A percentile compares a stretch with the other conserved stretches of the same genome.
Evolutionary conservation across 2,888 invertebrate genomes (phyloP).

Genomic region (Oegoconia quadripuncta): DNA sequence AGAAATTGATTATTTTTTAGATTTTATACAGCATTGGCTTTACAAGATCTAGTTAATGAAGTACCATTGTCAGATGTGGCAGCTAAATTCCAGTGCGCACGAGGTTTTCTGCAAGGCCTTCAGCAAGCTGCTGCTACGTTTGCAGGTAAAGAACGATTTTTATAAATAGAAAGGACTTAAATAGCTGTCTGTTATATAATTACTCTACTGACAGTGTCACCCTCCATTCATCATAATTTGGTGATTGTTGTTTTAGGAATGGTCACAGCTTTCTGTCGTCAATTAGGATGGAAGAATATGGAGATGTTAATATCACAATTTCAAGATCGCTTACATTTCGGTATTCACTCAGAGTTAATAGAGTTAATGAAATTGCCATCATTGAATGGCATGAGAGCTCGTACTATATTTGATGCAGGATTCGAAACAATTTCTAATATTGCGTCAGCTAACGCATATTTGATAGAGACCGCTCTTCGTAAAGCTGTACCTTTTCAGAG

Average conservation of each 20-base stretch:
- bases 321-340: slow-evolving; percentile 95
- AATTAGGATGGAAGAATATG: slow-evolving; percentile 95
- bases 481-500: slow-evolving; percentile 92
- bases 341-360: slow-evolving; percentile 93
- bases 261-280: slow-evolving; percentile 96
- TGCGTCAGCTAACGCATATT: slow-evolving; percentile 84
- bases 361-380: slow-evolving; percentile 92
- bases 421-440: slow-evolving; percentile 88
- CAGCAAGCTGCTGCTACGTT: slow-evolving; percentile 97
- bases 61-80: slow-evolving; percentile 88
- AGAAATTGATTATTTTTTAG: slow-evolving; percentile 48
- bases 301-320: slow-evolving; percentile 95
- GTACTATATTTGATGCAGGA: slow-evolving; percentile 89
- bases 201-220: not conserved
- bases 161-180: not conserved
- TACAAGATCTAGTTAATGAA: slow-evolving; percentile 96
- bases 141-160: slow-evolving; percentile 81
- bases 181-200: not conserved
- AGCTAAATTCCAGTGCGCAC: slow-evolving; percentile 89
- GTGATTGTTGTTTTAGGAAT: slow-evolving; percentile 92
- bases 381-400: slow-evolving; percentile 90
- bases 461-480: slow-evolving; percentile 87
- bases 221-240: no score
- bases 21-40: slow-evolving; percentile 93
- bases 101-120: slow-evolving; percentile 94